A percentile compares a stretch with the other conserved stretches of the same genome.
Conservation (phyloP, 2,113 vertebrate genomes). For the Callospermophilus lateralis region DNA sequence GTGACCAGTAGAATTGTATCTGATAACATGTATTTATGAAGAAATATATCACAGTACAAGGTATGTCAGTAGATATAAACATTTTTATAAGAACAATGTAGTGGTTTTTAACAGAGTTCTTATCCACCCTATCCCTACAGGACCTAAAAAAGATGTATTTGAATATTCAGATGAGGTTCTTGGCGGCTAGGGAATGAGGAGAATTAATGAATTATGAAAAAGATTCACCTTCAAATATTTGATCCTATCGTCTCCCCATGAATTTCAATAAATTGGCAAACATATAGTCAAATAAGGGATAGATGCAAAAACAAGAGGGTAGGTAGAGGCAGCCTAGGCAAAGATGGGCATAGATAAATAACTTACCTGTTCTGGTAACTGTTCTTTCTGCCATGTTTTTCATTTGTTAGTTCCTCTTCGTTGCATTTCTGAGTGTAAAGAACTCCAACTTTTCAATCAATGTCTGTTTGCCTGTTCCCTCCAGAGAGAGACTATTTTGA, state of each 20-base stretch:
- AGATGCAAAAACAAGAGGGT: neutral
- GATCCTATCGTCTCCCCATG: neutral
- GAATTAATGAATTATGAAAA: neutral
- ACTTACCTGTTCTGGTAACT: neutral
- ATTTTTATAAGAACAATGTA: neutral
- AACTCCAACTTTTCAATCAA: neutral
- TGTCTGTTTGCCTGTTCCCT: neutral
- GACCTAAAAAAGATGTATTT: neutral
- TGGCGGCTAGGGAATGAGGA: neutral
- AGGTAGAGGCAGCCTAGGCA: no score
- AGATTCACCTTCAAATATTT: conserved; percentile 16
- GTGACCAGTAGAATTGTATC: neutral
- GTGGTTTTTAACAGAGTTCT: neutral
- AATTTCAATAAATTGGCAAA: neutral
- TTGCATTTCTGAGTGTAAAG: neutral
- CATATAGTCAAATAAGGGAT: neutral
- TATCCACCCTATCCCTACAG: neutral
- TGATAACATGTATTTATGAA: neutral
- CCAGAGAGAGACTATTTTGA: neutral
- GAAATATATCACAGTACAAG: neutral
- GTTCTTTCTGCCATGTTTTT: neutral
- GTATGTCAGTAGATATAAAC: neutral
- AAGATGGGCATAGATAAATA: neutral
- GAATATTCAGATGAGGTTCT: neutral
- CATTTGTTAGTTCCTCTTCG: neutral